These are phyloP conservation scores for Drosophila albomicans DNA, from an alignment of 1,140 invertebrate species.

Conservation along the genomic window DNA sequence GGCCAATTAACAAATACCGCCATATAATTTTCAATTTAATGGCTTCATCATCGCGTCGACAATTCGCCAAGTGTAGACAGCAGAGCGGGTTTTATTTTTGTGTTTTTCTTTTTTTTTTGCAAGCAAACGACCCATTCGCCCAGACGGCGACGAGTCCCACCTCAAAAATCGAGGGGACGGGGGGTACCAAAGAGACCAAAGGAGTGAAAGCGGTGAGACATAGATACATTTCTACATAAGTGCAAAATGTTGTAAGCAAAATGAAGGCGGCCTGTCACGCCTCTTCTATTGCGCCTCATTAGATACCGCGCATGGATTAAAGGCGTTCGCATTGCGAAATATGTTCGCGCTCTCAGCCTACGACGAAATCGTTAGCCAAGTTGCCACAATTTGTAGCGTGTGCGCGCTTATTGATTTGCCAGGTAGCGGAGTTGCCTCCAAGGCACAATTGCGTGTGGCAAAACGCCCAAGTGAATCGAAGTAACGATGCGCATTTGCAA, in stretches of 20 bases:
- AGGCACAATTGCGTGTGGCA: slow-evolving; percentile 45
- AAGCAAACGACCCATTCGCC: slow-evolving; percentile 20
- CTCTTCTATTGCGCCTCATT: slow-evolving; percentile 65
- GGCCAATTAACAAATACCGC: slow-evolving; percentile 69
- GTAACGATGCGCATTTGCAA: slow-evolving; percentile 32
- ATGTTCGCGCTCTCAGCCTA: neutral
- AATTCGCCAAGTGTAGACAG: slow-evolving; percentile 15
- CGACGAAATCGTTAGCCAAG: slow-evolving; percentile 1
- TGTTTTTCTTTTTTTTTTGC: too few species aligned
- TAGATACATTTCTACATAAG: slow-evolving; percentile 34
- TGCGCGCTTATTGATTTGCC: slow-evolving; percentile 75
- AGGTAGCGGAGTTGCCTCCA: slow-evolving; percentile 40
- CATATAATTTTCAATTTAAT: slow-evolving; percentile 81
- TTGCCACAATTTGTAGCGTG: slow-evolving; percentile 73
- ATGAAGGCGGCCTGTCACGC: slow-evolving; percentile 44
- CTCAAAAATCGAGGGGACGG: neutral
- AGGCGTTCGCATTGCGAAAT: slow-evolving; percentile 19
- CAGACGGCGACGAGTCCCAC: slow-evolving; percentile 24
- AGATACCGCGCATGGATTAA: slow-evolving; percentile 50
- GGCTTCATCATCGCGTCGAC: slow-evolving; percentile 64
- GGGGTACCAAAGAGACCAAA: too few species aligned
- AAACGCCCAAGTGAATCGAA: slow-evolving; percentile 30
- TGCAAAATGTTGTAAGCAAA: slow-evolving; percentile 77
- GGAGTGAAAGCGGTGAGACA: neutral
- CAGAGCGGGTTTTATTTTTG: slow-evolving; percentile 46